Evolutionary conservation across 1,140 invertebrate species (phyloP), one percentile per base, ranked within the genome.

Genomic region (Tetraneura akinire): DNA sequence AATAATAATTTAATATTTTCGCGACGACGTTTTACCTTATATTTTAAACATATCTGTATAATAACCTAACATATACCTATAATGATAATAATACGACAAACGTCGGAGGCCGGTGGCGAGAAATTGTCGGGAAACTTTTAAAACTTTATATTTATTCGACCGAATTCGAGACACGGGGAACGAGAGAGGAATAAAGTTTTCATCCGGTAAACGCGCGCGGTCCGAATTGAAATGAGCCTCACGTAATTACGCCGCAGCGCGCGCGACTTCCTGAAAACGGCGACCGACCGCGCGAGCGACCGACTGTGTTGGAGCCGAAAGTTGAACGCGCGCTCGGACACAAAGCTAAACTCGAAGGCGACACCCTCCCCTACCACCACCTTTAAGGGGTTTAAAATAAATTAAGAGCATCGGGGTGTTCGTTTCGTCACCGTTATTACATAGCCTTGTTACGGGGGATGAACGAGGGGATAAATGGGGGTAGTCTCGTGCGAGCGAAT

Each of bases 141-240:
- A 60, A 76, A 76, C 49, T 76, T 57, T 76, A 71, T 71, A 66
- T 68, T 55, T 57, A 57, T 60, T 76, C 18, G n/a, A 57, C 73
- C 42, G 32, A 57, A 4, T 23, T 23, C 21, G 16, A n/a, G n/a
- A 0, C 60, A 0, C 60, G 4, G 10, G 26, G 16, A 32, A 32
- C 8, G 29, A 32, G 42, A 68, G 64, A 8, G 21, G 42, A 68
- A 53, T 37, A 73, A 73, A 76, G 13, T n/a, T 76, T 76, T 60
- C 16, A 32, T 3, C 32, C 32, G 29, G 53, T 76, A 76, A 76
- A 57, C 51, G 73, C 32, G 73, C 32, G 32, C 21, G 51, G 49
- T 37, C 51, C 73, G 73, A 76, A 76, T 76, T 57, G 26, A 76
- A 76, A 76, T 76, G 73, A 76, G 53, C 16, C 32, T 60, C 32